phyloP scores from a whole-genome alignment of 2,113 vertebrate species.

The Synchiropus splendidus region DNA sequence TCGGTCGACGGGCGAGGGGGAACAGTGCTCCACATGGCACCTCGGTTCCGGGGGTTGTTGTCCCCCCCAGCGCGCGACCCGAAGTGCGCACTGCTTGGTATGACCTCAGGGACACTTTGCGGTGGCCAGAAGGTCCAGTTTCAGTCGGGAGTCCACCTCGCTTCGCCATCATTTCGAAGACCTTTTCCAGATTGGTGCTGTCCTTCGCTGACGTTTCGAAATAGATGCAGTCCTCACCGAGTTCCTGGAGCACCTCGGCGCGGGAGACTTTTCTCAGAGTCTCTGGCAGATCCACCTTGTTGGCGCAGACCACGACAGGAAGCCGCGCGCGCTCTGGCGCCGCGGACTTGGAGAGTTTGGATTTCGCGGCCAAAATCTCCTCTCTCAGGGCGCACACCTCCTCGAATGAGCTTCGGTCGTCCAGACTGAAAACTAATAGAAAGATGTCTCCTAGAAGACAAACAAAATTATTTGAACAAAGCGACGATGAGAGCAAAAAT shows the following conservation, averaged over 20 bases:
- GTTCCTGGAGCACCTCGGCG: conserved; percentile 38
- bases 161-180: conserved; percentile 62
- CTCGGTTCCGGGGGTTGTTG: conserved; percentile 22
- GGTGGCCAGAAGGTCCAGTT: conserved; percentile 65
- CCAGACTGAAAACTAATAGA: conserved; percentile 66
- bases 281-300: conserved; percentile 59
- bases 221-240: conserved; percentile 55
- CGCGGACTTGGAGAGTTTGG: conserved; percentile 49
- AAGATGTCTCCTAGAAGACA: conserved; percentile 65
- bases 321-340: too few relatives aligned
- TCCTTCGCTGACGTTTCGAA: conserved; percentile 71
- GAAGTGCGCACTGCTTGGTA: conserved; percentile 53
- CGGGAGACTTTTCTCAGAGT: conserved; percentile 34
- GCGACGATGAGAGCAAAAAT: too few relatives aligned
- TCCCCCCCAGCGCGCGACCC: conserved; percentile 6
- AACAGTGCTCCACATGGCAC: conserved; percentile 55
- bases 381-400: conserved; percentile 57
- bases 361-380: conserved; percentile 64
- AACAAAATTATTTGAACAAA: not conserved
- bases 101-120: conserved; percentile 63
- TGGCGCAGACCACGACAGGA: conserved; percentile 59
- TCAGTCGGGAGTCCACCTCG: conserved; percentile 63
- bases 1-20: conserved; percentile 64
- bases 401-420: conserved; percentile 63
- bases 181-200: conserved; percentile 60